Base-by-base conservation (phyloP, 2,797 vertebrate species). In the Leptoclinus maculatus region DNA sequence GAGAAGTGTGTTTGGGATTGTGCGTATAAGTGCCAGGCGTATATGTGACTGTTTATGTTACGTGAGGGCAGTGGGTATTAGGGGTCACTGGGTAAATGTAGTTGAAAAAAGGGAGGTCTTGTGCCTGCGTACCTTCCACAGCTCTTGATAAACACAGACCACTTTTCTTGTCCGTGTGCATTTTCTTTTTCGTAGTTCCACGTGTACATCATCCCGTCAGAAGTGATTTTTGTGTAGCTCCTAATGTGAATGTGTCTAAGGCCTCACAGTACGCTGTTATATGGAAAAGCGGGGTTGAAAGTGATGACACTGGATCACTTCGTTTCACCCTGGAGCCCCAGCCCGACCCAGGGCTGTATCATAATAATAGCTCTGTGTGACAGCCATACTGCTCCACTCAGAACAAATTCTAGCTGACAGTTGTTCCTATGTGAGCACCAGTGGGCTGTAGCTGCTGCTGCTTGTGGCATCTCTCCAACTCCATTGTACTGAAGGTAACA, bases 351-450 rank as follows among this genome's bases (percentile, higher is more conserved):
- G 25, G 76, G 87, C 83, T 86, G 83, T 73, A 69, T 88, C 82
- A 77, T 90, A 91, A 93, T 93, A 92, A 92, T 88, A 91, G 89
- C 81, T 76, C 77, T 78, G 79, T 91, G 83, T 90, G 90, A 91
- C 91, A 90, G 78, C 77, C 87, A 90, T 85, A 80, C 88, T 88
- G 87, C 81, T 90, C 70, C 64, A 65, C 88, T 93, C 88, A 86
- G 59, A 83, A 74, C 85, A 86, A 92, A 94, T 79, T 74, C 82
- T 76, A 78, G 77, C 70, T 91, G 91, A 90, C 93, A 93, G 89
- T 90, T 90, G 83, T 78, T 84, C 66, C 79, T 85, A 80, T 43
- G 81, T 81, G 71, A 82, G 67, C 72, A 86, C 82, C 63, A 62
- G 59, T 77, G 79, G 85, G 63, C 51, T 76, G 82, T 59, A 29